phyloP scores from a whole-genome alignment of 2,888 invertebrate species.

The Tachina lurida region DNA sequence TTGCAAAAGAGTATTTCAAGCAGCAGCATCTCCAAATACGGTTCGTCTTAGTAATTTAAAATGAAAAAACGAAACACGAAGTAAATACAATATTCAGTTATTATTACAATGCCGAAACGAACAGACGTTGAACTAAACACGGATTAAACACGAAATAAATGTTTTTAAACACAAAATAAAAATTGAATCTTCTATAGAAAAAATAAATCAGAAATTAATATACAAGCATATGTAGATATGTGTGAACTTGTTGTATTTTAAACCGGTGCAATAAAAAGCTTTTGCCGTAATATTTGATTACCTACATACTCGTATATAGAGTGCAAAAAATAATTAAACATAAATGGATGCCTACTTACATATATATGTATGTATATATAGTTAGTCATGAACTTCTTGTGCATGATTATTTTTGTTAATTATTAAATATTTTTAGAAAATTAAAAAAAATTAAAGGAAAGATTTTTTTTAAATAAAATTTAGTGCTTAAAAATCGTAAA shows the following conservation, averaged over 20 bases:
- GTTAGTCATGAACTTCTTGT: too few relatives aligned
- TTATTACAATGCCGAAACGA: slow-evolving; percentile 80
- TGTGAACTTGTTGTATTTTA: too few relatives aligned
- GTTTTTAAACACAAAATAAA: slow-evolving; percentile 3
- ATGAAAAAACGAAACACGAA: slow-evolving; percentile 63
- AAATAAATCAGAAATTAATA: neutral
- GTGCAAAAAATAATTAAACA: too few relatives aligned
- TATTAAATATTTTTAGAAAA: neutral
- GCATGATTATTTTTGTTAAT: neutral
- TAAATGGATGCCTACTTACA: too few relatives aligned
- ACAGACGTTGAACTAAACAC: slow-evolving; percentile 71
- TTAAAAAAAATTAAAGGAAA: neutral
- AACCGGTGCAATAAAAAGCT: too few relatives aligned
- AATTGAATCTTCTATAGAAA: slow-evolving; percentile 14
- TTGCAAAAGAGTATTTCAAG: slow-evolving; percentile 16
- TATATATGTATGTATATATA: too few relatives aligned
- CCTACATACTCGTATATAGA: too few relatives aligned
- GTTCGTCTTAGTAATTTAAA: slow-evolving; percentile 44
- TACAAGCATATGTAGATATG: too few relatives aligned
- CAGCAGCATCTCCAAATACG: slow-evolving; percentile 28
- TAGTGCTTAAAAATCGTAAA: slow-evolving; percentile 11
- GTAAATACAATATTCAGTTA: slow-evolving; percentile 76
- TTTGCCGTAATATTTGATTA: too few relatives aligned
- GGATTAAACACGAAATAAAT: slow-evolving; percentile 41
- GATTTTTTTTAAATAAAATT: slow-evolving; percentile 20